Evolutionary conservation across 2,113 vertebrate genomes (phyloP), one percentile per base, ranked within the genome.

Genomic region (Phalacrocorax brasilianus): DNA sequence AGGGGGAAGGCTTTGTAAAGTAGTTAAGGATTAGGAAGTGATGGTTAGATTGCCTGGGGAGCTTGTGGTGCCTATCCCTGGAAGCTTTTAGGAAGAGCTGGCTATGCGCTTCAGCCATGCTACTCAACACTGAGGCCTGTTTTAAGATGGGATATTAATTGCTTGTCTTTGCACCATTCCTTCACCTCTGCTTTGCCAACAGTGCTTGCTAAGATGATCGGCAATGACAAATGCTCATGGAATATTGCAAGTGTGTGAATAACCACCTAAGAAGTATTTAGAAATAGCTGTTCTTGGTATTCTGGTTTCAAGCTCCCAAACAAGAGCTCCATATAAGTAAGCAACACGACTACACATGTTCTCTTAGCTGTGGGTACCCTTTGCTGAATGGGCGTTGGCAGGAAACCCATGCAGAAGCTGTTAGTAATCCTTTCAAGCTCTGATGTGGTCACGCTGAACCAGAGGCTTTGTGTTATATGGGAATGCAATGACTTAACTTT

Each of bases 401-500:
- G 76, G 58, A 94, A 93, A 93, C 52, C 63, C 6, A 1, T 50
- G 82, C 65, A 93, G 75, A 86, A 86, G 45, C 76, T 85, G 68
- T 91, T 81, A 67, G 44, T 40, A 95, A 86, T 78, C 22, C 52
- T 93, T 3, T 2, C 2, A 8, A 75, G 35, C 65, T 93, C 80
- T 87, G 70, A 88, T 94, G 86, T 95, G 96, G 88, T 93, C 80
- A 76, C 53, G 13, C 22, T 8, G n/a, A 94, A 89, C 88, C 3
- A 13, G 73, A 85, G 35, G 33, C 74, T 92, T 80, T 86, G 55
- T 81, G 17, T 61, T 87, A 19, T 3, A 67, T 58, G 22, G 44
- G 53, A 93, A 74, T n/a, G 44, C 49, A 85, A 24, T 90, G 44
- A 63, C 79, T 91, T 93, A 28, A 66, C 82, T 94, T 90, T 92